phyloP scores from a whole-genome alignment of 2,113 vertebrate genomes.

The Lipophrys pholis region DNA sequence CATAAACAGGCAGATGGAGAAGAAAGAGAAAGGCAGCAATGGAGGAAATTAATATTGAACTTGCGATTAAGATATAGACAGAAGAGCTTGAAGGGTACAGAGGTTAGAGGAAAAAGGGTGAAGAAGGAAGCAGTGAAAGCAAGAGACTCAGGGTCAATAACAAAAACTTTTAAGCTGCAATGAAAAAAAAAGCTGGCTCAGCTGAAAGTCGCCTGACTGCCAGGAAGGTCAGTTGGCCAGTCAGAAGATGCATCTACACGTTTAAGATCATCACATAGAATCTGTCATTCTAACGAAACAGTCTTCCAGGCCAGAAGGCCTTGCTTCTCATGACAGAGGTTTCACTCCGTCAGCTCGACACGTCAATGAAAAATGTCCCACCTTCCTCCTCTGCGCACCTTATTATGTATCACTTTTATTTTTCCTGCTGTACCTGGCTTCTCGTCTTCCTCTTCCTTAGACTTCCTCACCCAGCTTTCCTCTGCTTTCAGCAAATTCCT shows the following conservation, averaged over 20 bases:
- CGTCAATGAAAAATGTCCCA: background rate
- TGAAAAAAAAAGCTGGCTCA: conserved; percentile 26
- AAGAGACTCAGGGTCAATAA: conserved; percentile 32
- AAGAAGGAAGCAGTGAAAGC: conserved; percentile 36
- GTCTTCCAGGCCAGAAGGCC: conserved; percentile 6
- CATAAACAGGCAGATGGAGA: conserved; percentile 40
- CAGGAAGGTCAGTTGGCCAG: conserved; percentile 30
- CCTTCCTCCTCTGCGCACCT: conserved; percentile 3
- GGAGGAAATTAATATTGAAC: conserved; percentile 73
- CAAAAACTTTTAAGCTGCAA: conserved; percentile 19
- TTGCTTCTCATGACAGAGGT: conserved; percentile 15
- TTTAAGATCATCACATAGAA: conserved; percentile 32
- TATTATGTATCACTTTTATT: background rate
- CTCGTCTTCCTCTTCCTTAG: background rate
- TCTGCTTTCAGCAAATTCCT: conserved; percentile 66
- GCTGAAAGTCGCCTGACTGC: conserved; percentile 27
- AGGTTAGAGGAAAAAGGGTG: conserved; percentile 22
- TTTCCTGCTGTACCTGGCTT: background rate
- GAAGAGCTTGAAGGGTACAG: conserved; percentile 33
- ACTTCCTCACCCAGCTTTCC: conserved; percentile 16
- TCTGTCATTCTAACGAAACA: conserved; percentile 13
- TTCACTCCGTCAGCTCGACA: background rate
- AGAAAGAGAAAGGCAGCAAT: conserved; percentile 11
- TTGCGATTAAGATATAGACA: conserved; percentile 52
- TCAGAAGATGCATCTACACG: conserved; percentile 13